Base-by-base conservation (phyloP, 2,113 vertebrate species). In the Polyodon spathula region DNA sequence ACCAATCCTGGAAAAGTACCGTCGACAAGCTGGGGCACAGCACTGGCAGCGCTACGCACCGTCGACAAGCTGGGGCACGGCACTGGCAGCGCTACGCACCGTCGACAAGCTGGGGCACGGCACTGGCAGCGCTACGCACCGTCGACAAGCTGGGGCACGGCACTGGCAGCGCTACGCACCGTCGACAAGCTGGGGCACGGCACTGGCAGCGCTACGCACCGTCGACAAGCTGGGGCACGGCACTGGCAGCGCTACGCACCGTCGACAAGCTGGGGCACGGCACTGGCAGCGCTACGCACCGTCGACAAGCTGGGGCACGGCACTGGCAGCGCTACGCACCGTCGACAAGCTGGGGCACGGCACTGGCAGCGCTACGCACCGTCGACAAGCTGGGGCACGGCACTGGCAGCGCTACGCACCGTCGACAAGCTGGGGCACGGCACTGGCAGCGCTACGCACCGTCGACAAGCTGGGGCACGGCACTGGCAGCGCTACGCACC, bases 1-100 rank as follows among this genome's bases (percentile, higher is more conserved):
- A n/a, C 27, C 27, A 27, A 27, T 27, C 27, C 27, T 27, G 27
- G 27, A 27, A 27, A 44, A 7, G 61, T 69, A 44, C 52, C 39
- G 7, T 53, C 55, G 53, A 44, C 53, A 62, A 15, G 62, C 15
- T 16, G 14, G 46, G 14, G 38, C 54, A 48, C 12, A 37, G 46
- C 55, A 50, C 43, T 39, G 44, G 40, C 37, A 63, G 38, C 52
- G 4, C 37, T 46, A 3, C 8, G 27, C 17, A 55, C n/a, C n/a
- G n/a, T n/a, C n/a, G n/a, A n/a, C n/a, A n/a, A n/a, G 62, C 15
- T 17, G n/a, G 46, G 14, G 15, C 55, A 50, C 12, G 38, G 46
- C 55, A 50, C 43, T 40, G 44, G 40, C 37, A 63, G 38, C 53
- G 4, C 37, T 46, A 4, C n/a, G n/a, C n/a, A n/a, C n/a, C n/a